Conservation (phyloP, 2,888 invertebrate genomes). For the Drosophila niveifrons region DNA sequence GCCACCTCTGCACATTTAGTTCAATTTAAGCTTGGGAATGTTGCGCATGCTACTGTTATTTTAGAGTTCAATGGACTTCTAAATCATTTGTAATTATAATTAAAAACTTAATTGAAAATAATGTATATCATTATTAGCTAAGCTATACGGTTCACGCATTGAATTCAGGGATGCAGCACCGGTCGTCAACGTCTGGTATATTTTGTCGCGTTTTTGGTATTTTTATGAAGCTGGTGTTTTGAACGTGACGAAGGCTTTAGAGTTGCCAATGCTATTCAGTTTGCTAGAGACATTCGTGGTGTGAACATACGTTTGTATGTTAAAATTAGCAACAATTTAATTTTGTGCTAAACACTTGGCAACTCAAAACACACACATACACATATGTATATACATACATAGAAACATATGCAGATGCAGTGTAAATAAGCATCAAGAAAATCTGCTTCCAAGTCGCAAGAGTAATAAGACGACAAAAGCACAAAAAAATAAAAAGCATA, state of each 20-base stretch:
- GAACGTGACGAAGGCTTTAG: slow-evolving; percentile 34
- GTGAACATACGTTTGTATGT: slow-evolving; percentile 50
- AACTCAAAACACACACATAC: slow-evolving; percentile 49
- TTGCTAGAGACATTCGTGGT: slow-evolving; percentile 62
- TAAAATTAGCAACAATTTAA: slow-evolving; percentile 53
- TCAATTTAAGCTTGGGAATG: too few species aligned
- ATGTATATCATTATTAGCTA: not conserved
- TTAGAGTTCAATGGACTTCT: too few species aligned
- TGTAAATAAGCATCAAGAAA: slow-evolving; percentile 41
- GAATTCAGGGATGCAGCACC: slow-evolving; percentile 6
- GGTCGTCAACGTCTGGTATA: slow-evolving; percentile 7
- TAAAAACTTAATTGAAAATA: too few species aligned
- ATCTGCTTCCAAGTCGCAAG: slow-evolving; percentile 11
- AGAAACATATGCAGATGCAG: slow-evolving; percentile 52
- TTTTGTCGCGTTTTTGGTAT: slow-evolving; percentile 56
- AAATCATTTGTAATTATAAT: too few species aligned
- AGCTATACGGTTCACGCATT: not conserved
- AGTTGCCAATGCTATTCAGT: slow-evolving; percentile 52
- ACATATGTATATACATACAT: slow-evolving; percentile 36
- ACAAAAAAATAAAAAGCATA: not conserved
- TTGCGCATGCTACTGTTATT: too few species aligned
- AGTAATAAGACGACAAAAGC: slow-evolving; percentile 13
- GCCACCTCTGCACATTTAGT: too few species aligned
- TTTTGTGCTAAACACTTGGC: slow-evolving; percentile 60
- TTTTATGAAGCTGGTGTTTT: slow-evolving; percentile 10